Evolutionary conservation across 2,888 invertebrate species (phyloP).

Genomic region (Drosophila hamatofila): DNA sequence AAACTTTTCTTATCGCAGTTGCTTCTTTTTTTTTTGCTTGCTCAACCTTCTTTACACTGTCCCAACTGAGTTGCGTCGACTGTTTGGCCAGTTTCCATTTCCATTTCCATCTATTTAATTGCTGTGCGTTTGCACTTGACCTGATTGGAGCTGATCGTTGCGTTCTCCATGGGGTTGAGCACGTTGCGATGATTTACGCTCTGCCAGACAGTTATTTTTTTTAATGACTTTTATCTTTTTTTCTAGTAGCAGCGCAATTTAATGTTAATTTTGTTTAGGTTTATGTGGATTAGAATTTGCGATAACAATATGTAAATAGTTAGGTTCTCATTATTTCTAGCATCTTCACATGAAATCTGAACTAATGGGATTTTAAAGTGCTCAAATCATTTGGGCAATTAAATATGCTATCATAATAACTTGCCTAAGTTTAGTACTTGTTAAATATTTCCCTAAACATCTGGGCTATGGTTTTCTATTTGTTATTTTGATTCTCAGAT

Average conservation of each 20-base stretch:
- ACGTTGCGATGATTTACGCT: constrained; percentile 36
- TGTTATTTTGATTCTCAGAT: not conserved
- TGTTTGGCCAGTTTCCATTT: constrained; percentile 6
- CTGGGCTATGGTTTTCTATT: not conserved
- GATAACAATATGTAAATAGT: not conserved
- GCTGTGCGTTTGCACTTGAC: constrained; percentile 47
- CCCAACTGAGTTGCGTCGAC: constrained; percentile 1
- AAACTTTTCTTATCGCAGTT: constrained; percentile 30
- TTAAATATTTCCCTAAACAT: not conserved
- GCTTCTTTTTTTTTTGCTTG: constrained; percentile 18
- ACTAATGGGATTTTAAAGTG: not conserved
- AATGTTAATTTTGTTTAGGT: not conserved
- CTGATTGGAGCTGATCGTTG: constrained; percentile 28
- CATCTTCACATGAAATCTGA: not conserved
- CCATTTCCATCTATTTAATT: constrained; percentile 11
- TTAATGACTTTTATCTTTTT: constrained; percentile 35
- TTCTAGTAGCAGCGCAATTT: constrained; percentile 17
- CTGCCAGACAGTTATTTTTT: constrained; percentile 11
- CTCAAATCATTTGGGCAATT: not conserved
- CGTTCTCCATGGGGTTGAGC: constrained; percentile 14
- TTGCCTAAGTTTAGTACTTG: not conserved
- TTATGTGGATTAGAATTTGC: constrained; percentile 9
- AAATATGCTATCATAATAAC: not conserved
- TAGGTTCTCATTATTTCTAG: not conserved
- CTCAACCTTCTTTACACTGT: constrained; percentile 24